Base-by-base conservation (phyloP, 2,113 vertebrate genomes). In the Hucho hucho region DNA sequence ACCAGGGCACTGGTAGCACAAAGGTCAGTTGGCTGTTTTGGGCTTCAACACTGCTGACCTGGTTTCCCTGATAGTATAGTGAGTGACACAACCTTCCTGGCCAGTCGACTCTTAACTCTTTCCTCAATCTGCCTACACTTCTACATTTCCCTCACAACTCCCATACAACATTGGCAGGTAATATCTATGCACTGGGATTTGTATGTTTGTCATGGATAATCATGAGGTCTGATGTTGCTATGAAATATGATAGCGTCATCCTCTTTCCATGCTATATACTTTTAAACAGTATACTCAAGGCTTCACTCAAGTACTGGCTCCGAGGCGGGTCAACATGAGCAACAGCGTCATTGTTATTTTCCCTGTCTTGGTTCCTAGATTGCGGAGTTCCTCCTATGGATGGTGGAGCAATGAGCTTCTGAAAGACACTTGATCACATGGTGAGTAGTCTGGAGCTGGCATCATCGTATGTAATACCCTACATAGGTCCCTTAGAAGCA, bases 351-450 rank as follows among this genome's bases (percentile, higher is more conserved):
- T 24, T 76, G 22, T 7, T 68, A 7, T 70, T 1, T 67, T 24
- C 70, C 24, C 12, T 32, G 49, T 53, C 4, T 53, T 14, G 0
- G 16, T 25, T 3, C 53, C 72, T 76, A 74, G 64, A 66, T 74
- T 74, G 59, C 58, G 67, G 74, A 67, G 49, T 65, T 74, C 67
- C 69, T 79, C 64, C 70, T 47, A 66, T 72, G 81, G 80, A 82
- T 70, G 13, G 6, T 79, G 74, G 77, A 24, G 81, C 82, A 79
- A 83, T 85, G 87, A 61, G 18, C 70, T 81, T 84, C 75, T 93
- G 85, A 91, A 73, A 77, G 82, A 73, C 70, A 75, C 85, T 70
- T 74, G 89, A 86, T 91, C 91, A 83, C 90, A 94, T 93, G 92
- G 93, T 93, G 90, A 91, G 24, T 75, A 53, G 16, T 53, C 49